Evolutionary conservation across 2,888 invertebrate genomes (phyloP).

Genomic region (Cheiracanthium punctorium): DNA sequence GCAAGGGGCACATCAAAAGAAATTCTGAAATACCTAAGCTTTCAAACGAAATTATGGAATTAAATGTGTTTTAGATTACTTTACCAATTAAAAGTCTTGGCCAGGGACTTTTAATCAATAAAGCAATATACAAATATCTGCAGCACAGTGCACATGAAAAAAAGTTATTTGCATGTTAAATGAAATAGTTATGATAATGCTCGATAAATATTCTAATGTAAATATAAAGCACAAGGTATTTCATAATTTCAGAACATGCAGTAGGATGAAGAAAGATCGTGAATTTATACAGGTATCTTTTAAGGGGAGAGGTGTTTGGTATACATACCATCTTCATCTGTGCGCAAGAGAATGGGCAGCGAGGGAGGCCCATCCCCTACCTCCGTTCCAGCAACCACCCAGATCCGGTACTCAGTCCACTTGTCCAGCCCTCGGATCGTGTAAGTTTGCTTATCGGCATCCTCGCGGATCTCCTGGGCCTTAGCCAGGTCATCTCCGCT

Average conservation of each 20-base stretch:
- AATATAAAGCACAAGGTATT: background rate
- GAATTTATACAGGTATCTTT: conserved; percentile 32
- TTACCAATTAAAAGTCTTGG: conserved; percentile 65
- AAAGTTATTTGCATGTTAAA: too few species aligned
- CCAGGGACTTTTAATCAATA: conserved; percentile 61
- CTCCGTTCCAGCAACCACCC: conserved; percentile 96
- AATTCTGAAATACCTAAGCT: conserved; percentile 14
- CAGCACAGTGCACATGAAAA: too few species aligned
- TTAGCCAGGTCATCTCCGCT: conserved; percentile 82
- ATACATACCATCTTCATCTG: conserved; percentile 98
- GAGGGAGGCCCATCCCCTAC: conserved; percentile 97
- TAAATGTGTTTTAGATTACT: background rate
- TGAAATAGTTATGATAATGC: too few species aligned
- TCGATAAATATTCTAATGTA: too few species aligned
- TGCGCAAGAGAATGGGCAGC: conserved; percentile 92
- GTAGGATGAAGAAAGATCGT: conserved; percentile 23
- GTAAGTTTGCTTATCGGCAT: conserved; percentile 78
- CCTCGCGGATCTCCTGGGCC: conserved; percentile 79
- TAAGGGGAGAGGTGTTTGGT: conserved; percentile 35
- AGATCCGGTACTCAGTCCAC: conserved; percentile 97
- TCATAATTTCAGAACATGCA: conserved; percentile 51
- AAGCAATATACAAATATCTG: conserved; percentile 19
- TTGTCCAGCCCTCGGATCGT: conserved; percentile 91
- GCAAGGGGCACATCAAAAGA: conserved; percentile 40
- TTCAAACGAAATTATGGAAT: background rate